Evolutionary conservation across 2,888 invertebrate species (phyloP).

Genomic region (Esperia sulphurella): DNA sequence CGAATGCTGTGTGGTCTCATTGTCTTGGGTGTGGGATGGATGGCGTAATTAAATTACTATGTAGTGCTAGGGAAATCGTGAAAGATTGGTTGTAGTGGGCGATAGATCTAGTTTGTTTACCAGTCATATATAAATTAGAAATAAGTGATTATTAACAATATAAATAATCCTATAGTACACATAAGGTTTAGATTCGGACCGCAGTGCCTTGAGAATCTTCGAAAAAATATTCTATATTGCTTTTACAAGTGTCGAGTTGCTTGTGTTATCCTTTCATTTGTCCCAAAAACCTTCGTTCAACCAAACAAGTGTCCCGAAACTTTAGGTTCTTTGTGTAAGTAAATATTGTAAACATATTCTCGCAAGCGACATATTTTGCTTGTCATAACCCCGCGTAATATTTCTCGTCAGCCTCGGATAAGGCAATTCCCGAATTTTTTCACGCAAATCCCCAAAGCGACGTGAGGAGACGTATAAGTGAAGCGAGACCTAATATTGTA

Average conservation of each 20-base stretch:
- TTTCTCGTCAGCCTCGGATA: conserved; percentile 2
- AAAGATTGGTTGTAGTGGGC: conserved; percentile 22
- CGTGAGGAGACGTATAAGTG: conserved; percentile 1
- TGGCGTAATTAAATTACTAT: conserved; percentile 34
- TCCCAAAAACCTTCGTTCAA: no score
- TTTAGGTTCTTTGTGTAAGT: not conserved
- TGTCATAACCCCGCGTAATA: conserved; percentile 1
- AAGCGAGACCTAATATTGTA: conserved; percentile 12
- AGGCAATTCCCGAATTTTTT: conserved; percentile 4
- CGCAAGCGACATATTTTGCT: not conserved
- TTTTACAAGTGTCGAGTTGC: no score
- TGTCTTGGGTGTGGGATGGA: conserved; percentile 22
- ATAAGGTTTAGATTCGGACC: no score
- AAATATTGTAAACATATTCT: not conserved
- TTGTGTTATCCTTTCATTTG: no score
- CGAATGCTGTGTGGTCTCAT: conserved; percentile 5
- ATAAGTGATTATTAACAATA: not conserved
- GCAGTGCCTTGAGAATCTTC: no score
- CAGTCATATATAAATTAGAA: no score
- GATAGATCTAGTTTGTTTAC: no score
- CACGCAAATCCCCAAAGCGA: conserved; percentile 4
- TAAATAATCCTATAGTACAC: no score
- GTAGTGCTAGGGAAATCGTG: conserved; percentile 27
- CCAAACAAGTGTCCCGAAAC: no score
- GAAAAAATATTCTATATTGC: no score